These are phyloP conservation scores for Poeciliopsis presidionis DNA, from an alignment of 2,797 vertebrate genomes.

Conservation along the genomic window DNA sequence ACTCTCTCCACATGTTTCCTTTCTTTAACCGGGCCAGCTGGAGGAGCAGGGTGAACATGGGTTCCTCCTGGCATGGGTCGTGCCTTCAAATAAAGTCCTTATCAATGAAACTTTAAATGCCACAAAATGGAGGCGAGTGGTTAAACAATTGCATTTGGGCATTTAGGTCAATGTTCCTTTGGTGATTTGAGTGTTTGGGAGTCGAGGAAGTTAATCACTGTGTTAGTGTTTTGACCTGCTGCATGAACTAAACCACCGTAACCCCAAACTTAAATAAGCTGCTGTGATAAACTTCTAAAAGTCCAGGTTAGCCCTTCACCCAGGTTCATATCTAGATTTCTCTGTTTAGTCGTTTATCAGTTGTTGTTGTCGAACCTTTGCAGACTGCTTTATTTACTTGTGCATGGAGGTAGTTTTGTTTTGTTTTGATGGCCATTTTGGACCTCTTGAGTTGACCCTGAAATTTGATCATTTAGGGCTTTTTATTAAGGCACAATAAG, in stretches of 20 bases:
- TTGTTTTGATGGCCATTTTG: background rate
- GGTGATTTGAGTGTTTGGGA: constrained; percentile 20
- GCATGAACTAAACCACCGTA: background rate
- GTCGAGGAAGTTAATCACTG: constrained; percentile 31
- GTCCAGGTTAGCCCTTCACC: background rate
- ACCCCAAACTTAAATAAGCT: background rate
- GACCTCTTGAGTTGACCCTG: background rate
- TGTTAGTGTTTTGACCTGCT: background rate
- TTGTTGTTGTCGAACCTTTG: background rate
- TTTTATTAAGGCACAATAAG: background rate
- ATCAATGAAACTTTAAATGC: constrained; percentile 4
- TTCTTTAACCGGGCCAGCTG: background rate
- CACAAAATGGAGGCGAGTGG: constrained; percentile 37
- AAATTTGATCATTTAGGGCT: background rate
- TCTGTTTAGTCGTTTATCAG: background rate
- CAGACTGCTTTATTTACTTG: background rate
- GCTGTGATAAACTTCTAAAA: background rate
- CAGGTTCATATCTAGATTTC: background rate
- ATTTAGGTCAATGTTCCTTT: constrained; percentile 11
- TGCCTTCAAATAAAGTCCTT: background rate
- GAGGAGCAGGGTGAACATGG: background rate
- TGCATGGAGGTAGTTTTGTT: background rate
- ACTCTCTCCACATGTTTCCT: constrained; percentile 6
- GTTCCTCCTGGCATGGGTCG: background rate
- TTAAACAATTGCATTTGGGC: constrained; percentile 6